Evolutionary conservation across 2,113 vertebrate genomes (phyloP).

Genomic region (Xiphophorus couchianus): DNA sequence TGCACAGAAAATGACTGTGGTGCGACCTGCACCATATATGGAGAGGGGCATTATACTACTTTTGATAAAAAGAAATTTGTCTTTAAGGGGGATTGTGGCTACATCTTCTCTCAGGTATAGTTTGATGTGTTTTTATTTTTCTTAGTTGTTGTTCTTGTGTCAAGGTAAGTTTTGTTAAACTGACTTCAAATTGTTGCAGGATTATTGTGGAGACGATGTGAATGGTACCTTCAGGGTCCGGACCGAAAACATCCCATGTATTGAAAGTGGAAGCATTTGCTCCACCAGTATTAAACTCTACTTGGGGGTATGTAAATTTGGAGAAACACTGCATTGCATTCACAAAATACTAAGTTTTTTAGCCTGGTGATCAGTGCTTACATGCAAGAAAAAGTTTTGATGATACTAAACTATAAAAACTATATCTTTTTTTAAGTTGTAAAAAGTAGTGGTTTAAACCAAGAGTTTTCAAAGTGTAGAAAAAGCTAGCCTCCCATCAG

Average conservation of each 20-base stretch:
- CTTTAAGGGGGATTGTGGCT: conserved; percentile 90
- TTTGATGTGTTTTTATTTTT: background rate
- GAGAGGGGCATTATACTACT: conserved; percentile 90
- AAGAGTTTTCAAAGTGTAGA: too few relatives aligned
- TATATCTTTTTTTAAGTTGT: too few relatives aligned
- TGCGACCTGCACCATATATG: conserved; percentile 87
- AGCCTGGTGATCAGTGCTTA: background rate
- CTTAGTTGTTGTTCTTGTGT: background rate
- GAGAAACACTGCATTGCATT: background rate
- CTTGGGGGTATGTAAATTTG: conserved; percentile 78
- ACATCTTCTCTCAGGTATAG: conserved; percentile 88
- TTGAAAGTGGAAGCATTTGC: conserved; percentile 86
- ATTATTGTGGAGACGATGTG: conserved; percentile 78
- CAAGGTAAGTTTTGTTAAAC: conserved; percentile 1
- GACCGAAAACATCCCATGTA: conserved; percentile 88
- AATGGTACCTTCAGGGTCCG: conserved; percentile 84
- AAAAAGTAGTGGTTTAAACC: too few relatives aligned
- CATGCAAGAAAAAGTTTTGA: background rate
- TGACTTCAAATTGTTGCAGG: conserved; percentile 74
- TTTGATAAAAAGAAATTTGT: conserved; percentile 89
- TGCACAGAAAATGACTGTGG: conserved; percentile 85
- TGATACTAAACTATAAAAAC: background rate
- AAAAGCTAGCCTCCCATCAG: too few relatives aligned
- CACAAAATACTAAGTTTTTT: background rate
- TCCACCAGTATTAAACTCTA: conserved; percentile 89